Conservation (phyloP, 2,888 invertebrate species). For the Nomada goodeniana region DNA sequence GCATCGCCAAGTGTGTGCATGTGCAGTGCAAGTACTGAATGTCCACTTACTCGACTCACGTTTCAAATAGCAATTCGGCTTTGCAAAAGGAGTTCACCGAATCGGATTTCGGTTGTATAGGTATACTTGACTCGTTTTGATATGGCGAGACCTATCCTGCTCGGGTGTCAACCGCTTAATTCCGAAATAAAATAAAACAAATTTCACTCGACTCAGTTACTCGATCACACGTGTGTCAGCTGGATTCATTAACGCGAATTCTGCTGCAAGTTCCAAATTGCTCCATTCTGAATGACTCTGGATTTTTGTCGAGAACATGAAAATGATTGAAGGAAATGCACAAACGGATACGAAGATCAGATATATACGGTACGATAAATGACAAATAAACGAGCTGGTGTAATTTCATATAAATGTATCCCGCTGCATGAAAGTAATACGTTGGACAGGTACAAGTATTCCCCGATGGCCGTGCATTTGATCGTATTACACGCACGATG, state of each 20-base stretch:
- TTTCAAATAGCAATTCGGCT: neutral
- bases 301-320: too few relatives aligned
- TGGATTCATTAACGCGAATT: neutral
- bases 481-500: conserved; percentile 35
- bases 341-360: too few relatives aligned
- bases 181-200: conserved; percentile 2
- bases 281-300: too few relatives aligned
- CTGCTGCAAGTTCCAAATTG: neutral
- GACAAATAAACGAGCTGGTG: neutral
- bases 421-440: neutral
- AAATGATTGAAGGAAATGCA: too few relatives aligned
- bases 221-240: neutral
- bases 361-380: too few relatives aligned
- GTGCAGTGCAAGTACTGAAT: neutral
- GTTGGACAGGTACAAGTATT: neutral
- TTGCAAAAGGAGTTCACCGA: neutral
- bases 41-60: neutral
- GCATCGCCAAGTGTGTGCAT: neutral
- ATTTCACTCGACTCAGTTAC: neutral
- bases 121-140: neutral
- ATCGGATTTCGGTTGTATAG: conserved; percentile 8
- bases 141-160: neutral
- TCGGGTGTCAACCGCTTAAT: neutral
- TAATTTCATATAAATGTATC: neutral
- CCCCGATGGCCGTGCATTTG: conserved; percentile 20